These are phyloP conservation scores for Microtus ochrogaster DNA, from an alignment of 2,113 vertebrate genomes.

Conservation along the genomic window DNA sequence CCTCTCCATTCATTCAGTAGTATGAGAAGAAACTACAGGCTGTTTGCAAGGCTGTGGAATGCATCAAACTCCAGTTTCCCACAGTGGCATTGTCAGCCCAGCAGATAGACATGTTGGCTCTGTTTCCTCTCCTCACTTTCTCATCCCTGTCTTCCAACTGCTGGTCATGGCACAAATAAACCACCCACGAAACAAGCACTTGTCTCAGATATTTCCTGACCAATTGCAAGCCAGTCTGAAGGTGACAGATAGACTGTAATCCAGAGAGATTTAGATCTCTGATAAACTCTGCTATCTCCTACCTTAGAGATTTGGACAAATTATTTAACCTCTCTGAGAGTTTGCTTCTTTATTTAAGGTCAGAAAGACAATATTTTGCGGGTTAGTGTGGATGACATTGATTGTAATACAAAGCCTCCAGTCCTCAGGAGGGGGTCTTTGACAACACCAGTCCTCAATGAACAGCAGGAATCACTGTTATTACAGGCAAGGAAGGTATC, in stretches of 20 bases:
- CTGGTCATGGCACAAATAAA: neutral
- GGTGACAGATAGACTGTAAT: neutral
- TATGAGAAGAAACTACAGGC: neutral
- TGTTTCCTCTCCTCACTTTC: neutral
- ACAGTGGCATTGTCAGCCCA: neutral
- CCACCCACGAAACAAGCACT: neutral
- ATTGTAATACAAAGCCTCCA: neutral
- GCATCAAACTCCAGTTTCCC: neutral
- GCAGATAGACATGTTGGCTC: neutral
- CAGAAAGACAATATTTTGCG: neutral
- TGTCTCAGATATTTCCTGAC: neutral
- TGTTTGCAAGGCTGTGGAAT: neutral
- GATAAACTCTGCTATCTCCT: neutral
- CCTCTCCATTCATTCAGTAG: neutral
- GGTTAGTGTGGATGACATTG: neutral
- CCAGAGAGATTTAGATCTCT: neutral
- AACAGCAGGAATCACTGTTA: constrained; percentile 59
- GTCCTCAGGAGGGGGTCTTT: neutral
- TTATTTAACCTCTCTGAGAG: neutral
- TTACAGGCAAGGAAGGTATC: neutral
- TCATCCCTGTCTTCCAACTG: neutral
- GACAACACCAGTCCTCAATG: neutral
- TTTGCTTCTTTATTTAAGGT: constrained; percentile 11
- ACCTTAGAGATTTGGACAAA: neutral
- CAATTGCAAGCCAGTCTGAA: neutral